A percentile compares a stretch with the other conserved stretches of the same genome.
These are phyloP conservation scores for Rhyacophila evoluta DNA, from an alignment of 2,888 invertebrate species.

Conservation along the genomic window DNA sequence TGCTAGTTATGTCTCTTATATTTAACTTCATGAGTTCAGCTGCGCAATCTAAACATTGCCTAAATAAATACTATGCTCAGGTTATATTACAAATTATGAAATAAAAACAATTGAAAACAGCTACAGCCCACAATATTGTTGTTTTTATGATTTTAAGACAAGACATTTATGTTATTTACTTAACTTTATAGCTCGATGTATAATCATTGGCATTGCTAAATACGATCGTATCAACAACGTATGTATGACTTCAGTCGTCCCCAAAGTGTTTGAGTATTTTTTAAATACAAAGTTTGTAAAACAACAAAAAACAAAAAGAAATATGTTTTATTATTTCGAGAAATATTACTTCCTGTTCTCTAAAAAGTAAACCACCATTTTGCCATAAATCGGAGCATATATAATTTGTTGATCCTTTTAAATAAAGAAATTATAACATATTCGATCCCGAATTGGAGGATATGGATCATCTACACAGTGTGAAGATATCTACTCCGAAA, in stretches of 20 bases:
- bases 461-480: too few relatives aligned
- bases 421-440: too few relatives aligned
- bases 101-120: not conserved
- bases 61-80: not conserved
- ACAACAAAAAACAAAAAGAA: too few relatives aligned
- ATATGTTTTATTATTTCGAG: too few relatives aligned
- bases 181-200: not conserved
- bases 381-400: too few relatives aligned
- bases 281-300: too few relatives aligned
- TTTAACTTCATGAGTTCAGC: not conserved
- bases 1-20: not conserved
- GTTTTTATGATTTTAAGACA: not conserved
- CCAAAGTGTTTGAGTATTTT: conserved; percentile 4
- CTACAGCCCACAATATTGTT: not conserved
- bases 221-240: too few relatives aligned
- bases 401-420: too few relatives aligned
- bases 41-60: not conserved
- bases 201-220: conserved; percentile 16
- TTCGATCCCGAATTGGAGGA: too few relatives aligned
- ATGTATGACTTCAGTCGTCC: not conserved
- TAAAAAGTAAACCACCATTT: too few relatives aligned
- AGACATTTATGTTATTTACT: conserved; percentile 10
- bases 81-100: not conserved
- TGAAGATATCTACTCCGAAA: too few relatives aligned
- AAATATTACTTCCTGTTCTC: too few relatives aligned